These are phyloP conservation scores for Amaurobius ferox DNA, from an alignment of 2,888 invertebrate genomes.

Conservation along the genomic window DNA sequence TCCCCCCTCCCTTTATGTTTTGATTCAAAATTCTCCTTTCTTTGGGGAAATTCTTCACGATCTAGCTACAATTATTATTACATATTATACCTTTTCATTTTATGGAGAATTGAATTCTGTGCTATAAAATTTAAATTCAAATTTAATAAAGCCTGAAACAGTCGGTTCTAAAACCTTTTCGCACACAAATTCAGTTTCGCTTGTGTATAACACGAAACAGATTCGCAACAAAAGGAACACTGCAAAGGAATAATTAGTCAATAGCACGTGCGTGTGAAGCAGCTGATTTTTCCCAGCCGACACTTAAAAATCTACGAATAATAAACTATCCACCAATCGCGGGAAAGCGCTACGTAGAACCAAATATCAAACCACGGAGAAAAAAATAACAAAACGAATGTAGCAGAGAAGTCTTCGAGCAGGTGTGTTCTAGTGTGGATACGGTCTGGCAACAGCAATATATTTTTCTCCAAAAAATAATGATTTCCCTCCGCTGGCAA, in stretches of 20 bases:
- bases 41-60: too few species aligned
- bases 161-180: too few species aligned
- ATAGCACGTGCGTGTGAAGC: background rate
- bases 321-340: background rate
- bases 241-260: background rate
- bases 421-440: slow-evolving; percentile 57
- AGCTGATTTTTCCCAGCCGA: background rate
- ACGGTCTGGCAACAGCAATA: slow-evolving; percentile 48
- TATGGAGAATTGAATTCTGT: too few species aligned
- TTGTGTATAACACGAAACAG: too few species aligned
- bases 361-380: background rate
- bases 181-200: too few species aligned
- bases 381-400: background rate
- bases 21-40: too few species aligned
- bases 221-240: background rate
- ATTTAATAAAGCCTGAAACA: too few species aligned
- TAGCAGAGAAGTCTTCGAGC: slow-evolving; percentile 24
- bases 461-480: slow-evolving; percentile 40
- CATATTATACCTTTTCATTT: too few species aligned
- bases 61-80: too few species aligned
- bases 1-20: too few species aligned
- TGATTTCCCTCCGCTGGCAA: slow-evolving; percentile 49
- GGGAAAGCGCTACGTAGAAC: background rate
- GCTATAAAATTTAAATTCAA: too few species aligned
- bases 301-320: background rate